Base-by-base conservation (phyloP, 2,888 invertebrate species). In the Parapristionchus giblindavisi region DNA sequence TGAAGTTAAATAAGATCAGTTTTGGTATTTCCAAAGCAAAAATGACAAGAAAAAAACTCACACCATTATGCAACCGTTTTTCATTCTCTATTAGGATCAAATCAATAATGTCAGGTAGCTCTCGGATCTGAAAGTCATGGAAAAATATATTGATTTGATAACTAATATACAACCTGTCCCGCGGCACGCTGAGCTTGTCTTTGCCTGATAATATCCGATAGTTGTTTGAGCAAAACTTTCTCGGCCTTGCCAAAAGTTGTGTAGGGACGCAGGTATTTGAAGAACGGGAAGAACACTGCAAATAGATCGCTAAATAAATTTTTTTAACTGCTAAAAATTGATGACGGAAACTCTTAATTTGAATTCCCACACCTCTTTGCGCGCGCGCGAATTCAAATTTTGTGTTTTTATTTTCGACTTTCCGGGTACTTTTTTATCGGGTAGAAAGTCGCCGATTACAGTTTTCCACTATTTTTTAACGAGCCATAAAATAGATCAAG, bases 61-160 rank as follows among this genome's bases (percentile, higher is more conserved):
- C 73, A 17, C 73, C 73, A 14, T 61, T 73, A 21, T 43, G 43
- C 27, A 48, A 60, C 0, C 73, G 60, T 36, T 73, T 60, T 27
- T 73, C 73, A 11, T 73, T 73, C 48, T 73, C 73, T 17, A 34
- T 36, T 3, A 73, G 73, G 32, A 73, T 73, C 21, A 73, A 27
- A 73, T 73, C 73, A 51, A 73, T 73, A 36, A 73, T 43, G 51
- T 73, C 73, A 27, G 73, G 73, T 1, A 73, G 61, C 1, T 32
- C 48, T 34, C 73, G 73, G 48, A 61, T 36, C 73, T 73, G 73
- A 5, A 51, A 61, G 27, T 43, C 3, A 0, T 63, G 27, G 8
- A 38, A 36, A 60, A 38, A 38, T n/a, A 24, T 24, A 36, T 36
- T 21, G 2, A 27, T 0, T 1, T n/a, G 1, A 65, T 21, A 17